Conservation (phyloP, 92 coral and sea anemone species). For the Virgularia gustaviana region DNA sequence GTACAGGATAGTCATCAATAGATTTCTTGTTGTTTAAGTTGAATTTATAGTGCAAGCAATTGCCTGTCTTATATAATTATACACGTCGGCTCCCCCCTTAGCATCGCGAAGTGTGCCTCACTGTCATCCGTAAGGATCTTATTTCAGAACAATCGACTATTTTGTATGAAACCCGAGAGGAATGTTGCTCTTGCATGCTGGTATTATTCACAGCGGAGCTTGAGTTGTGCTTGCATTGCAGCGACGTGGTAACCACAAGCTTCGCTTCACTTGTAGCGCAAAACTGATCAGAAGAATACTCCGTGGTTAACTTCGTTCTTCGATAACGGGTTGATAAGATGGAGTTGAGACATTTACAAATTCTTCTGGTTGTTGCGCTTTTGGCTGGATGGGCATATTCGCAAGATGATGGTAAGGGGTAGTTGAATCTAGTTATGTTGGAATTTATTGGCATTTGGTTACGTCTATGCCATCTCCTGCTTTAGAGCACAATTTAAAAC, state of each 20-base stretch:
- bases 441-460: too few relatives aligned
- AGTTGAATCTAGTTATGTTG: background rate
- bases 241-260: constrained; percentile 40
- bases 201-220: constrained; percentile 77
- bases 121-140: constrained; percentile 43
- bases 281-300: constrained; percentile 74
- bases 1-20: too few relatives aligned
- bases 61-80: background rate
- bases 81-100: too few relatives aligned
- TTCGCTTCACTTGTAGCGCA: constrained; percentile 46
- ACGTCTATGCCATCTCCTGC: too few relatives aligned
- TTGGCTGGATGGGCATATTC: constrained; percentile 31
- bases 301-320: constrained; percentile 87
- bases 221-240: constrained; percentile 89
- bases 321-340: constrained; percentile 89
- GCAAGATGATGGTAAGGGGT: constrained; percentile 30
- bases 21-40: too few relatives aligned
- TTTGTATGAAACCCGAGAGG: constrained; percentile 81
- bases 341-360: constrained; percentile 79
- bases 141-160: constrained; percentile 50
- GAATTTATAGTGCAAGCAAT: constrained; percentile 2
- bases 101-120: constrained; percentile 22
- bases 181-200: constrained; percentile 44
- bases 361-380: constrained; percentile 53
- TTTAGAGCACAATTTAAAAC: too few relatives aligned